These are phyloP conservation scores for Lytechinus pictus DNA, from an alignment of 35 echinoderm and acorn worm species.

Conservation along the genomic window DNA sequence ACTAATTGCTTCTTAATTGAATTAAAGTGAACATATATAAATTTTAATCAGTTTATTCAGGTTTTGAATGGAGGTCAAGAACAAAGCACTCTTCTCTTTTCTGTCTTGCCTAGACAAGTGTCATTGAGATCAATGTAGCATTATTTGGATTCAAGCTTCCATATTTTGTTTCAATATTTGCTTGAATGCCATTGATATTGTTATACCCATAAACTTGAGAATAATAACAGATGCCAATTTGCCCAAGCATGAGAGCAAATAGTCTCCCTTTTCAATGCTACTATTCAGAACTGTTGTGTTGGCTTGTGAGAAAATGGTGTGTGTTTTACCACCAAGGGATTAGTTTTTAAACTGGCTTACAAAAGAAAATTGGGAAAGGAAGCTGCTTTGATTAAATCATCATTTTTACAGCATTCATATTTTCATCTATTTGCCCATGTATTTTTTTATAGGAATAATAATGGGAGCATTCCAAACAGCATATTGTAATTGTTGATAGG, in stretches of 20 bases:
- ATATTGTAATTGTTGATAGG: neutral
- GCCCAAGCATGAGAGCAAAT: neutral
- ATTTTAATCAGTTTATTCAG: too few species aligned
- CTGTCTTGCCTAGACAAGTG: neutral
- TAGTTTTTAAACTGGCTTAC: neutral
- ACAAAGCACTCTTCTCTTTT: neutral
- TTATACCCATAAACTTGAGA: neutral
- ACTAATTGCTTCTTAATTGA: neutral
- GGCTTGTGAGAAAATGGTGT: slow-evolving; percentile 10
- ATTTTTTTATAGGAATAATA: neutral
- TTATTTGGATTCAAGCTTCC: neutral
- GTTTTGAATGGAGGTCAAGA: neutral
- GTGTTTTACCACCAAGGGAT: slow-evolving; percentile 9
- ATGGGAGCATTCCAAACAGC: neutral
- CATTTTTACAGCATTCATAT: neutral
- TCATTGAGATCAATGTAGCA: neutral
- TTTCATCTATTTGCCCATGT: neutral
- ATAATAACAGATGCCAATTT: slow-evolving; percentile 6
- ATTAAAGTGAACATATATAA: too few species aligned
- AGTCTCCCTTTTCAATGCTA: neutral
- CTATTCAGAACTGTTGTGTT: neutral
- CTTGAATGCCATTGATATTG: neutral
- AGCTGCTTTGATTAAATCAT: neutral
- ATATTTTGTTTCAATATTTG: slow-evolving; percentile 5
- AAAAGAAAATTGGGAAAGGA: neutral